These are phyloP conservation scores for Atta cephalotes DNA, from an alignment of 1,140 invertebrate species.

Conservation along the genomic window DNA sequence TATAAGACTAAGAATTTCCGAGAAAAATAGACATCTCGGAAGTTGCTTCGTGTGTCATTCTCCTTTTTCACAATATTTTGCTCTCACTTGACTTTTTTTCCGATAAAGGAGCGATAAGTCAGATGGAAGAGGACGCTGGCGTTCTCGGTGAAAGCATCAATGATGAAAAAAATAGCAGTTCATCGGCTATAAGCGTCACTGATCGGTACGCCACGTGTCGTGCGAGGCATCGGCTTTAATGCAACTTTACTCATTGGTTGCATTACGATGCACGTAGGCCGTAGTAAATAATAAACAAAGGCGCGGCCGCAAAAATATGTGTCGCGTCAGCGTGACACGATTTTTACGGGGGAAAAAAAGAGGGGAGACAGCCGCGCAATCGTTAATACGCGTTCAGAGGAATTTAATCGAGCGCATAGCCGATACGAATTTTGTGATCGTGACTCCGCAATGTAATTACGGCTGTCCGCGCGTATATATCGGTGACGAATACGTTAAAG, in stretches of 20 bases:
- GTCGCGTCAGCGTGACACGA: constrained; percentile 13
- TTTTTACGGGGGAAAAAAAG: background rate
- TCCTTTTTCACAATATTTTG: constrained; percentile 46
- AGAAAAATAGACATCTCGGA: constrained; percentile 20
- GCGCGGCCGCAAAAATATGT: constrained; percentile 42
- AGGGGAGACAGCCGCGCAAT: background rate
- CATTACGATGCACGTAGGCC: constrained; percentile 38
- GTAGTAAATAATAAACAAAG: constrained; percentile 56
- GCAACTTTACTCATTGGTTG: constrained; percentile 34
- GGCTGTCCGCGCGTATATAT: constrained; percentile 15
- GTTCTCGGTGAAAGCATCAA: constrained; percentile 40
- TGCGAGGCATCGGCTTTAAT: constrained; percentile 45
- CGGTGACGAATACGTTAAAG: constrained; percentile 41
- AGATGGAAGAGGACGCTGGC: constrained; percentile 43
- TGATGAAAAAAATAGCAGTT: constrained; percentile 43
- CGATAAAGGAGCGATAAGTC: constrained; percentile 56
- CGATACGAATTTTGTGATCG: constrained; percentile 34
- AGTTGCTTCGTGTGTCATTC: background rate
- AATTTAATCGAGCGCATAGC: constrained; percentile 41
- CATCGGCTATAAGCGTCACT: constrained; percentile 1
- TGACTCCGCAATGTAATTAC: constrained; percentile 36
- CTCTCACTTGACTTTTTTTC: constrained; percentile 34
- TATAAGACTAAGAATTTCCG: background rate
- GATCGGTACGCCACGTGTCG: background rate
- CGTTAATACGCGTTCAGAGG: constrained; percentile 15